These are phyloP conservation scores for Copsychus sechellarum DNA, from an alignment of 2,113 vertebrate species.

Conservation along the genomic window DNA sequence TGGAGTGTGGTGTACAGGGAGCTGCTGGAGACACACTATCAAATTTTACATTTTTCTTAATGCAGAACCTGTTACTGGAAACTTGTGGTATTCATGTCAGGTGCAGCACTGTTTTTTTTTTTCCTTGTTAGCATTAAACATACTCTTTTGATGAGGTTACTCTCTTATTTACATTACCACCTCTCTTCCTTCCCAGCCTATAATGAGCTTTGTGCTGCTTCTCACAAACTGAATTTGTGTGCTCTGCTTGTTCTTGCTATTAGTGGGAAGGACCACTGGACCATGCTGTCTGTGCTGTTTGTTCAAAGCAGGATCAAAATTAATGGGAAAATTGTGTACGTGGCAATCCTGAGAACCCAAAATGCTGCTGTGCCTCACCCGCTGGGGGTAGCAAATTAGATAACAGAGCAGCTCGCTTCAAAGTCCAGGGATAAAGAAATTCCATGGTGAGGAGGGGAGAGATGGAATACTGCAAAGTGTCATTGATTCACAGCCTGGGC, in stretches of 20 bases:
- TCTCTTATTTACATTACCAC: background rate
- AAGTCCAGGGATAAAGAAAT: background rate
- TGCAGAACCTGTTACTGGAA: background rate
- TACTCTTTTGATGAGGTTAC: background rate
- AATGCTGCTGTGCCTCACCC: background rate
- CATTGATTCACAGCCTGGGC: background rate
- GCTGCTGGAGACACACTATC: background rate
- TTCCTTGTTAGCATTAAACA: background rate
- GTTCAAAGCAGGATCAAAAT: background rate
- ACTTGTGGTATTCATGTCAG: background rate
- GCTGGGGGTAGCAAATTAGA: background rate
- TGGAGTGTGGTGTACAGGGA: accelerated
- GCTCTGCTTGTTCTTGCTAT: background rate
- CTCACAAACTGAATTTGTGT: background rate
- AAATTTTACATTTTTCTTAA: background rate
- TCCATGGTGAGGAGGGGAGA: background rate
- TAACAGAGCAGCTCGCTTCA: background rate
- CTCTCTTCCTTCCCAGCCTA: background rate
- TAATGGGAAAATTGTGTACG: background rate
- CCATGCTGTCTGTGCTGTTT: background rate
- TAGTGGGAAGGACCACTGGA: background rate
- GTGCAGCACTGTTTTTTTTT: background rate
- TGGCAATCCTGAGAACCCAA: background rate
- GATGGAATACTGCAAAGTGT: background rate
- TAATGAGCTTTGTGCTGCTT: background rate